Evolutionary conservation across 1,140 invertebrate genomes (phyloP).

Genomic region (Helicoverpa armigera): DNA sequence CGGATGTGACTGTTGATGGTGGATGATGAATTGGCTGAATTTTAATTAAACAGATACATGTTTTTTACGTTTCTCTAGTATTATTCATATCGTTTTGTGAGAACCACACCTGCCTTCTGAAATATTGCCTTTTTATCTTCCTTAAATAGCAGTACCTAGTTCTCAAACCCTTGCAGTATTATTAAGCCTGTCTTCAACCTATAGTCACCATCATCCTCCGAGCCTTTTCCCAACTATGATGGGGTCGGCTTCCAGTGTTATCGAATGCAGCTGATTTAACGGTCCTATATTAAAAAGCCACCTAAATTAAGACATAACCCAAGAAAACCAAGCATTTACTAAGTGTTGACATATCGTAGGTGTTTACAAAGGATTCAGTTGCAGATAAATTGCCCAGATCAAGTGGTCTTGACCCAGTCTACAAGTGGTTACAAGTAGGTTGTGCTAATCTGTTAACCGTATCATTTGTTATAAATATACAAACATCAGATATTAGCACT

Average conservation of each 20-base stretch:
- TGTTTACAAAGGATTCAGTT: slow-evolving; percentile 36
- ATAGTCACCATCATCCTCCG: too few species aligned
- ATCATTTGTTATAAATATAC: slow-evolving; percentile 11
- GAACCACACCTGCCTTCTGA: too few species aligned
- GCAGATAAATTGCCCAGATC: slow-evolving; percentile 19
- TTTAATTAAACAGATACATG: neutral
- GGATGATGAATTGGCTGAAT: slow-evolving; percentile 6
- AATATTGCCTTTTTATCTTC: too few species aligned
- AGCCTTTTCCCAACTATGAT: too few species aligned
- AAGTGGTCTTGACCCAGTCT: slow-evolving; percentile 37
- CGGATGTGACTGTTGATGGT: slow-evolving; percentile 2
- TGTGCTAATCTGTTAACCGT: slow-evolving; percentile 35
- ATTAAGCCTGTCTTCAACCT: too few species aligned
- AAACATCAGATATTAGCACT: neutral
- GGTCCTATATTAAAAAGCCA: too few species aligned
- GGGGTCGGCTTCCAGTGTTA: too few species aligned
- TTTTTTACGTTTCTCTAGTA: neutral
- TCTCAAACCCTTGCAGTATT: too few species aligned
- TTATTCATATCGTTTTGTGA: too few species aligned
- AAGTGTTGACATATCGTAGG: slow-evolving; percentile 38
- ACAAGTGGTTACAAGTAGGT: slow-evolving; percentile 33
- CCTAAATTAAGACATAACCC: neutral
- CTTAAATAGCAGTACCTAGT: too few species aligned
- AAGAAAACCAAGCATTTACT: slow-evolving; percentile 14
- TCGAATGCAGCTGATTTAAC: too few species aligned